A percentile compares a stretch with the other conserved stretches of the same genome.
Conservation (phyloP, 2,113 vertebrate species). For the Fulmarus glacialis region DNA sequence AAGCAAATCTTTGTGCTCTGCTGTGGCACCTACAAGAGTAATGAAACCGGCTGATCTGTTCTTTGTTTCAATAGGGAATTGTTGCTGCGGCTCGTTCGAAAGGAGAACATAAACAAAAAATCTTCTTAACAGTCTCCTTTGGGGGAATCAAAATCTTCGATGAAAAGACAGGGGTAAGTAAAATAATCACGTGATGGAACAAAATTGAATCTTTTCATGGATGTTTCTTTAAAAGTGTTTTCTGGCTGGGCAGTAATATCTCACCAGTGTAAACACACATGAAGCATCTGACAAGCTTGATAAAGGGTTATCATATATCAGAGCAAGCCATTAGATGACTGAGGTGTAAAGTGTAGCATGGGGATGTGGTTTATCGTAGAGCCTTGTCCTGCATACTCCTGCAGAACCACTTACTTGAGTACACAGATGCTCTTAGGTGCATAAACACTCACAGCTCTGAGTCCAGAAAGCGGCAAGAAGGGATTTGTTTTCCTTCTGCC, state of each 20-base stretch:
- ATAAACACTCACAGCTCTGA: neutral
- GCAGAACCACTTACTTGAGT: neutral
- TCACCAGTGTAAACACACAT: conserved; percentile 9
- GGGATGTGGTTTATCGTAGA: neutral
- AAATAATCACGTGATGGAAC: neutral
- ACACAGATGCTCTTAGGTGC: neutral
- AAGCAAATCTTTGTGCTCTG: neutral
- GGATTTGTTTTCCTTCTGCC: neutral
- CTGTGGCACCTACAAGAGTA: neutral
- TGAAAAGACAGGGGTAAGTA: conserved; percentile 97
- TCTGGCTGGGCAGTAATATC: conserved; percentile 22
- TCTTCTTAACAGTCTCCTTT: conserved; percentile 97
- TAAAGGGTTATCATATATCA: conserved; percentile 35
- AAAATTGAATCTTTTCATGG: conserved; percentile 1
- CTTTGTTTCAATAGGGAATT: conserved; percentile 84
- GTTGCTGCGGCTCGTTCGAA: conserved; percentile 93
- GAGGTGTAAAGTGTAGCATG: neutral
- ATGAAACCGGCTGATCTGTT: neutral
- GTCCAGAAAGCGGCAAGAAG: neutral
- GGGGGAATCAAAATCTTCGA: conserved; percentile 99
- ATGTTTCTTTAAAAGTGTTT: conserved; percentile 20
- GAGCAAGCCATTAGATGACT: neutral
- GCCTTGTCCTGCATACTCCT: neutral
- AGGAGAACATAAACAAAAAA: conserved; percentile 97
- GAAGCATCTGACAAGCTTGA: conserved; percentile 27